Percentiles rank a stretch among this genome's conserved stretches.
Evolutionary conservation across 1,140 invertebrate genomes (phyloP).

Genomic region (Drosophila varians): DNA sequence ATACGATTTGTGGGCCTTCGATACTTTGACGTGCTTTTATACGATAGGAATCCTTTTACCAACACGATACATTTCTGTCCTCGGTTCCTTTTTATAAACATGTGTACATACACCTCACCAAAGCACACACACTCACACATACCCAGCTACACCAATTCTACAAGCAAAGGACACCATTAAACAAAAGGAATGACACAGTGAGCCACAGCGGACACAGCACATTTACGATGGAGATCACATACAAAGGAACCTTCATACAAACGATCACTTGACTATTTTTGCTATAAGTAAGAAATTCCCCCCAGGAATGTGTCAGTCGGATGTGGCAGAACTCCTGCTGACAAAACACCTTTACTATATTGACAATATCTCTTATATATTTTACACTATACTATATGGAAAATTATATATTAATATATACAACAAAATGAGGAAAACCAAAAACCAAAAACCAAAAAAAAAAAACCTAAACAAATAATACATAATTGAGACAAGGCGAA

Average conservation of each 20-base stretch:
- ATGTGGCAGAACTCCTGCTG: conserved; percentile 73
- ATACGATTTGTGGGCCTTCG: conserved; percentile 56
- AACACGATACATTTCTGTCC: conserved; percentile 53
- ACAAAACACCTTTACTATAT: conserved; percentile 83
- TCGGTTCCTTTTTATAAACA: conserved; percentile 61
- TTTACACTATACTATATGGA: conserved; percentile 82
- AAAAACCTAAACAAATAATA: conserved; percentile 41
- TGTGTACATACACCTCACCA: conserved; percentile 70
- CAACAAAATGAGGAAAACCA: conserved; percentile 61
- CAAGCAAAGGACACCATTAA: conserved; percentile 9
- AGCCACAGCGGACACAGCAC: conserved; percentile 32
- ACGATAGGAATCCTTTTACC: conserved; percentile 58
- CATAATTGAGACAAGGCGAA: conserved; percentile 34
- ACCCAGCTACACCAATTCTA: conserved; percentile 12
- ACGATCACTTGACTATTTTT: conserved; percentile 82
- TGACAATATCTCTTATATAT: conserved; percentile 83
- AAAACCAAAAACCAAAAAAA: conserved; percentile 23
- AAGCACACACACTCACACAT: conserved; percentile 21
- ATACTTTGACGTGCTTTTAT: conserved; percentile 68
- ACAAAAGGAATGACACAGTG: conserved; percentile 19
- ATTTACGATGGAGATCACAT: conserved; percentile 51
- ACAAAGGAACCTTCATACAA: conserved; percentile 70
- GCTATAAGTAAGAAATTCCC: conserved; percentile 81
- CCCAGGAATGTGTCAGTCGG: conserved; percentile 78
- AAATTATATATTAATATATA: conserved; percentile 82